phyloP scores from a whole-genome alignment of 2,113 vertebrate genomes.

The Mungos mungo region DNA sequence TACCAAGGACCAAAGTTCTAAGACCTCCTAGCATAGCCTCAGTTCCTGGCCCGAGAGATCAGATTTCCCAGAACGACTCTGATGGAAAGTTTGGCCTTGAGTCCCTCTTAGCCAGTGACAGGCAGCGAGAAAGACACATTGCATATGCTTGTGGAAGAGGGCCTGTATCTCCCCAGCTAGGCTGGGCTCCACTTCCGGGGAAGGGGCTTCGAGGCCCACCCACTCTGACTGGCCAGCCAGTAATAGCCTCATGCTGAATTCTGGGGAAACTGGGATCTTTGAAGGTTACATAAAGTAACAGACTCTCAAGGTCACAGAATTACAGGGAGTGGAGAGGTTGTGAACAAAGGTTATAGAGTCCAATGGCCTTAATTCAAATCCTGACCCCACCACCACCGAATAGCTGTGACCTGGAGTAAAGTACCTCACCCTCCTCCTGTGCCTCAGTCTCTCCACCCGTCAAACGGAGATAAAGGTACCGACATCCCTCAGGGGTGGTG shows the following conservation, averaged over 20 bases:
- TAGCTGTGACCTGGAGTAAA: background rate
- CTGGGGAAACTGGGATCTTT: background rate
- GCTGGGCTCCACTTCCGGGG: background rate
- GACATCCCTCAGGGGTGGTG: background rate
- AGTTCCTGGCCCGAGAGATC: background rate
- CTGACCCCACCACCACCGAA: background rate
- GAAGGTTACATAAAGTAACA: background rate
- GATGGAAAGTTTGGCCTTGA: background rate
- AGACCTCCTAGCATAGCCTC: background rate
- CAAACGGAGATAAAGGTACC: background rate
- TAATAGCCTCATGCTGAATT: background rate
- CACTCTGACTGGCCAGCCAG: background rate
- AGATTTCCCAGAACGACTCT: background rate
- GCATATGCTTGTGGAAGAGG: background rate
- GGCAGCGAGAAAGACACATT: background rate
- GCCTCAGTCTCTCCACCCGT: background rate
- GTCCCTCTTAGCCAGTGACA: background rate
- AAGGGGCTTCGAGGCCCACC: background rate
- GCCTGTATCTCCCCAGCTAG: background rate
- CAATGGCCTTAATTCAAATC: background rate
- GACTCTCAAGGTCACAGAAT: background rate
- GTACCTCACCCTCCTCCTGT: background rate
- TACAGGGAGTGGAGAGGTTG: background rate
- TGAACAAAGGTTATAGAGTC: background rate
- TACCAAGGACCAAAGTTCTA: background rate